A percentile compares a stretch with the other conserved stretches of the same genome.
phyloP scores from a whole-genome alignment of 2,797 vertebrate genomes.

The Liasis olivaceus region DNA sequence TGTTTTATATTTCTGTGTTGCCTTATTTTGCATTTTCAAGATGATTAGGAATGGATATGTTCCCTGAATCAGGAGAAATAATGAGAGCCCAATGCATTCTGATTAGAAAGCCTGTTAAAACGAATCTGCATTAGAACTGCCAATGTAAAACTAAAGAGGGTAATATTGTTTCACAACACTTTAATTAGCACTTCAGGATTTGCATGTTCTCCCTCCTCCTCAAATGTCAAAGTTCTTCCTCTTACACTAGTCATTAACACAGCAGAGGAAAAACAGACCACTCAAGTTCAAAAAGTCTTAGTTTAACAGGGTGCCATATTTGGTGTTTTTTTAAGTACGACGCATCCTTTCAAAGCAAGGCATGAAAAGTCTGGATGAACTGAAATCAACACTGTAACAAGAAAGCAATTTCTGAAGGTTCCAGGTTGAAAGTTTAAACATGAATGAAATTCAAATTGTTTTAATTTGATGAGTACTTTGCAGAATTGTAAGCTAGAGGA shows the following conservation, averaged over 20 bases:
- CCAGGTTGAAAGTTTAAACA: background rate
- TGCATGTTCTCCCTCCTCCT: background rate
- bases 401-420: background rate
- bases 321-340: constrained; percentile 36
- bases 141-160: constrained; percentile 50
- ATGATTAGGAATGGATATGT: constrained; percentile 42
- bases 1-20: constrained; percentile 32
- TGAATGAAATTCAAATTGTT: background rate
- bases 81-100: constrained; percentile 45
- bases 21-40: constrained; percentile 54
- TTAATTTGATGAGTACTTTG: background rate
- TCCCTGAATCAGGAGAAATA: constrained; percentile 48
- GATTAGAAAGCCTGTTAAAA: constrained; percentile 44
- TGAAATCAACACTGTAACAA: background rate
- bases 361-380: background rate
- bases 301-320: constrained; percentile 3
- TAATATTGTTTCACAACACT: constrained; percentile 48
- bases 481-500: background rate
- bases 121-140: constrained; percentile 38
- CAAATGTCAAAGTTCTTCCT: constrained; percentile 26
- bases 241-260: constrained; percentile 27
- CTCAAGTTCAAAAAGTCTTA: constrained; percentile 29
- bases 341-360: background rate
- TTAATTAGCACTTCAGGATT: constrained; percentile 56
- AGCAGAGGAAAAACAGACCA: constrained; percentile 17